Evolutionary conservation across 2,888 invertebrate genomes (phyloP).

Genomic region (Doris montereyensis): DNA sequence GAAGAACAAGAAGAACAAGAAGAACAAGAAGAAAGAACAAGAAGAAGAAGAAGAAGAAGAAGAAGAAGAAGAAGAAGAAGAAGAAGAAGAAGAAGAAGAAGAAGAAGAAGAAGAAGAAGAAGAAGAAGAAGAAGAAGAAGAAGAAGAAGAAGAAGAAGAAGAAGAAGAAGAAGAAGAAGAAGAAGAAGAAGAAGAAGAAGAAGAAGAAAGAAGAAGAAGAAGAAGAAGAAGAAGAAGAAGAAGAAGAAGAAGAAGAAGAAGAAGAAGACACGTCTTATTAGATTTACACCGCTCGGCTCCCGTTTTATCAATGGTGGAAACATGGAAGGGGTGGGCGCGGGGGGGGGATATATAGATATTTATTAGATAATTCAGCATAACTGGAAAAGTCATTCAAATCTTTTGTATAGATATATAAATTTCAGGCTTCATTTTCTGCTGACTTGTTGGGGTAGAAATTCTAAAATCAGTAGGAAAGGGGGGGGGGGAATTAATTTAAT

Average conservation of each 20-base stretch:
- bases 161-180: neutral
- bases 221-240: constrained; percentile 27
- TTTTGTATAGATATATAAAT: too few relatives aligned
- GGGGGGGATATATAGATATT: too few relatives aligned
- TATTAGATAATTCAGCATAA: too few relatives aligned
- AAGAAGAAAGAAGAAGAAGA: too few relatives aligned
- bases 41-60: neutral
- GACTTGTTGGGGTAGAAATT: too few relatives aligned
- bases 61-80: neutral
- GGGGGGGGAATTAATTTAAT: too few relatives aligned
- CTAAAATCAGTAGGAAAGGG: too few relatives aligned
- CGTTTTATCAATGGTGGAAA: neutral
- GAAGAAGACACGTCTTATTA: neutral
- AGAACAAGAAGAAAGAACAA: neutral
- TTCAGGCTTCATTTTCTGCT: too few relatives aligned
- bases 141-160: neutral
- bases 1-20: neutral
- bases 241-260: constrained; percentile 13
- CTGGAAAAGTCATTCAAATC: too few relatives aligned
- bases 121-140: neutral
- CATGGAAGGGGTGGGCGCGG: neutral
- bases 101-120: neutral
- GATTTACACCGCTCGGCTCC: neutral
- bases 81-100: neutral
- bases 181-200: neutral